A percentile compares a stretch with the other conserved stretches of the same genome.
phyloP scores from a whole-genome alignment of 1,140 invertebrate species.

The Psilanteris sp. region DNA sequence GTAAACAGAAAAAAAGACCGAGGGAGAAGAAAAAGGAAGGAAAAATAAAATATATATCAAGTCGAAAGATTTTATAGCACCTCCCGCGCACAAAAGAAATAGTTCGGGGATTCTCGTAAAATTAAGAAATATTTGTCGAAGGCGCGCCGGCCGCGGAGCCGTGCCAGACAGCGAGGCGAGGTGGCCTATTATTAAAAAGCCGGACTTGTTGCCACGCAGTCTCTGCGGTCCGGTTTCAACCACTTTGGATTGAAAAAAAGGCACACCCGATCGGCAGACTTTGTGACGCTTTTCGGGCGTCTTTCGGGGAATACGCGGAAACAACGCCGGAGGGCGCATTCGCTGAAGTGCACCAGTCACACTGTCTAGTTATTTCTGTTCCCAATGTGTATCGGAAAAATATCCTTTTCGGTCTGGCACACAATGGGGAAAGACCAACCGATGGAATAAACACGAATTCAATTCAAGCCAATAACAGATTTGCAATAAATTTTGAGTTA shows the following conservation, averaged over 20 bases:
- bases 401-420: slow-evolving; percentile 30
- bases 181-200: slow-evolving; percentile 29
- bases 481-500: slow-evolving; percentile 41
- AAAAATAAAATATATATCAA: slow-evolving; percentile 31
- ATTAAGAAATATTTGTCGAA: slow-evolving; percentile 60
- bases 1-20: slow-evolving; percentile 41
- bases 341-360: slow-evolving; percentile 41
- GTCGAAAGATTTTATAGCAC: slow-evolving; percentile 41
- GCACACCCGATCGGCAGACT: slow-evolving; percentile 37
- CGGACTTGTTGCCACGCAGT: slow-evolving; percentile 51
- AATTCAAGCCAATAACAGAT: slow-evolving; percentile 15
- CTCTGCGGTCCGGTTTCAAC: slow-evolving; percentile 19
- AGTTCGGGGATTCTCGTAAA: slow-evolving; percentile 52
- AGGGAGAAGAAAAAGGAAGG: slow-evolving; percentile 7
- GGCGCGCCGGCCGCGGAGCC: slow-evolving; percentile 10
- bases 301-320: slow-evolving; percentile 30
- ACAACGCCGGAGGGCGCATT: slow-evolving; percentile 47
- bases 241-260: slow-evolving; percentile 1
- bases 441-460: slow-evolving; percentile 15
- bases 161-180: slow-evolving; percentile 54
- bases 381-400: slow-evolving; percentile 26
- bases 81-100: slow-evolving; percentile 36
- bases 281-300: slow-evolving; percentile 39
- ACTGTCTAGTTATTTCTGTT: slow-evolving; percentile 33
- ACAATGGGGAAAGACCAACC: slow-evolving; percentile 23